Percentiles rank a stretch among this genome's conserved stretches.
Evolutionary conservation across 2,113 vertebrate genomes (phyloP).

Genomic region (Tragelaphus strepsiceros): DNA sequence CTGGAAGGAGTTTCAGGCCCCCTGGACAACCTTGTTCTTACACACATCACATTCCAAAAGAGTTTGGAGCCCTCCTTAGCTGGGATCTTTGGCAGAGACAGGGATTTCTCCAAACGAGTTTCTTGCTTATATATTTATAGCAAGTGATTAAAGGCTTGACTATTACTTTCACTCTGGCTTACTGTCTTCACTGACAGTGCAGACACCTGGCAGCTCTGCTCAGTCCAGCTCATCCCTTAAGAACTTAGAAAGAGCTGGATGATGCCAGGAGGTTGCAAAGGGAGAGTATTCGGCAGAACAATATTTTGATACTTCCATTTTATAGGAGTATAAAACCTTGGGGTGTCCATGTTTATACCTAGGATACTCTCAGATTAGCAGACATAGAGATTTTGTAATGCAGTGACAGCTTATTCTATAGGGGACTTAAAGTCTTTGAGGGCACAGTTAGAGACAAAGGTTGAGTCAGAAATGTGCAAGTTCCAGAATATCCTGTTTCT

Average conservation of each 20-base stretch:
- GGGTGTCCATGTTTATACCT: neutral
- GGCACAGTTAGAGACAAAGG: accelerated
- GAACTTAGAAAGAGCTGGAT: neutral
- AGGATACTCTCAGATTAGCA: neutral
- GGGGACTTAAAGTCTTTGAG: neutral
- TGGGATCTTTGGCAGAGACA: neutral
- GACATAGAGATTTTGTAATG: neutral
- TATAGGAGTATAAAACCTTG: neutral
- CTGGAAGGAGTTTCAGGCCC: neutral
- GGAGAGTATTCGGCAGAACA: neutral
- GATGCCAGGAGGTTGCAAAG: neutral
- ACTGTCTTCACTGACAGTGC: neutral
- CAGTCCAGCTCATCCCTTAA: neutral
- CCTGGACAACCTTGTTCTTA: neutral
- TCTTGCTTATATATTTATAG: neutral
- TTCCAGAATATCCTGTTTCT: neutral
- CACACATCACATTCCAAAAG: neutral
- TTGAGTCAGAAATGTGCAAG: neutral
- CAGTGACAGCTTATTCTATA: neutral
- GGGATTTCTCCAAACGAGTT: neutral
- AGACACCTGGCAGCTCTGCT: neutral
- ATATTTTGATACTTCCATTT: neutral
- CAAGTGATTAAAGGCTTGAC: neutral
- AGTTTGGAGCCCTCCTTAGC: neutral
- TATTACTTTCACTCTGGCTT: neutral